phyloP scores from a whole-genome alignment of 2,888 invertebrate species.

The Synergus japonicus region DNA sequence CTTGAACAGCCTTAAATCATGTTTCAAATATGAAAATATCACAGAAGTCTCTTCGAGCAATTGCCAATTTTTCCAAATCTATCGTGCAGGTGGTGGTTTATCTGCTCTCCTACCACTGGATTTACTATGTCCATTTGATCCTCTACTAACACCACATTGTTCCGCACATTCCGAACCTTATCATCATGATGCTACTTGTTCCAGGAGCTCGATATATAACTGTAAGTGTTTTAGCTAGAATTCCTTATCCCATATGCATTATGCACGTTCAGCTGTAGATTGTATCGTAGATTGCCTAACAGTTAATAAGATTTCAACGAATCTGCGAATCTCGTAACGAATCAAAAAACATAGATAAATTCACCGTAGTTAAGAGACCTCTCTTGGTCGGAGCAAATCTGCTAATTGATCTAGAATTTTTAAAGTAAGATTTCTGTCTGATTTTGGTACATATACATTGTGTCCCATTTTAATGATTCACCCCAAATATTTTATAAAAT shows the following conservation, averaged over 20 bases:
- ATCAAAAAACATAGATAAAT: neutral
- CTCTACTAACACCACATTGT: slow-evolving; percentile 75
- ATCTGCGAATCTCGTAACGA: neutral
- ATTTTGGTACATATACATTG: too few relatives aligned
- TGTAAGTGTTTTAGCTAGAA: slow-evolving; percentile 73
- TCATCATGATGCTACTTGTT: slow-evolving; percentile 75
- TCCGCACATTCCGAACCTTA: slow-evolving; percentile 76
- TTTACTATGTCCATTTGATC: slow-evolving; percentile 75
- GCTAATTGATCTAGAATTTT: too few relatives aligned
- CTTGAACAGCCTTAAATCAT: neutral
- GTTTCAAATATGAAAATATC: neutral
- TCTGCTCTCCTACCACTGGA: slow-evolving; percentile 76
- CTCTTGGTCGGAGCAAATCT: neutral
- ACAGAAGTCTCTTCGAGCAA: neutral
- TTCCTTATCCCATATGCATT: slow-evolving; percentile 26
- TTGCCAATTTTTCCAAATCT: neutral
- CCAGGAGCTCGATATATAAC: slow-evolving; percentile 75
- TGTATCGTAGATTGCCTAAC: neutral
- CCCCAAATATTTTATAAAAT: too few relatives aligned
- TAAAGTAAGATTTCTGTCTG: too few relatives aligned
- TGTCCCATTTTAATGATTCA: too few relatives aligned
- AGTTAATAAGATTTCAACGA: neutral
- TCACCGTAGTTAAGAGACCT: neutral
- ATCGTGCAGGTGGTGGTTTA: slow-evolving; percentile 73
- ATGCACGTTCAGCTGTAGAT: slow-evolving; percentile 4